Conservation (phyloP, 2,888 invertebrate genomes). For the Pyrgus malvae region DNA sequence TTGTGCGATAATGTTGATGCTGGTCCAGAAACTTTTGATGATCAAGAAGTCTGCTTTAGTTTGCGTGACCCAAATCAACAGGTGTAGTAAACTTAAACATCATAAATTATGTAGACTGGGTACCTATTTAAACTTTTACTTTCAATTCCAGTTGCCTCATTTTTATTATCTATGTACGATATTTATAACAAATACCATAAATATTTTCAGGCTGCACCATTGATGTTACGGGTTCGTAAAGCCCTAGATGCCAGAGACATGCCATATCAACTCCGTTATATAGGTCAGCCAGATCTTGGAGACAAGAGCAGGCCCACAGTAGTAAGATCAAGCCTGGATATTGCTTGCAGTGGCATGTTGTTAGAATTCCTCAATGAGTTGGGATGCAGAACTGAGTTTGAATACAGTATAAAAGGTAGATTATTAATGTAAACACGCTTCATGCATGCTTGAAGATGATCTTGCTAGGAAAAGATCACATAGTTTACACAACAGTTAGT, state of each 20-base stretch:
- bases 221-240: constrained; percentile 91
- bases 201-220: constrained; percentile 78
- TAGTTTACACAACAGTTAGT: too few relatives aligned
- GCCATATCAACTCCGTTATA: constrained; percentile 94
- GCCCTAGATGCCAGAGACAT: constrained; percentile 91
- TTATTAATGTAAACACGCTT: too few relatives aligned
- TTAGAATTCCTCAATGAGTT: constrained; percentile 95
- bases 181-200: too few relatives aligned
- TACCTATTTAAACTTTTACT: too few relatives aligned
- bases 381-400: constrained; percentile 95
- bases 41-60: constrained; percentile 95
- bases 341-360: constrained; percentile 94
- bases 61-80: constrained; percentile 85
- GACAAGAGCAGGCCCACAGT: constrained; percentile 95
- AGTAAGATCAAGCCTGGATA: constrained; percentile 95
- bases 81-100: constrained; percentile 55
- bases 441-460: background rate
- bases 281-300: constrained; percentile 94
- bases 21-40: constrained; percentile 95
- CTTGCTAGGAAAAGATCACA: too few relatives aligned
- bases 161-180: too few relatives aligned
- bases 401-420: constrained; percentile 92
- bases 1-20: constrained; percentile 96
- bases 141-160: too few relatives aligned
- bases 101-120: too few relatives aligned